Evolutionary conservation across 2,797 vertebrate species (phyloP).

Genomic region (Allobates femoralis): DNA sequence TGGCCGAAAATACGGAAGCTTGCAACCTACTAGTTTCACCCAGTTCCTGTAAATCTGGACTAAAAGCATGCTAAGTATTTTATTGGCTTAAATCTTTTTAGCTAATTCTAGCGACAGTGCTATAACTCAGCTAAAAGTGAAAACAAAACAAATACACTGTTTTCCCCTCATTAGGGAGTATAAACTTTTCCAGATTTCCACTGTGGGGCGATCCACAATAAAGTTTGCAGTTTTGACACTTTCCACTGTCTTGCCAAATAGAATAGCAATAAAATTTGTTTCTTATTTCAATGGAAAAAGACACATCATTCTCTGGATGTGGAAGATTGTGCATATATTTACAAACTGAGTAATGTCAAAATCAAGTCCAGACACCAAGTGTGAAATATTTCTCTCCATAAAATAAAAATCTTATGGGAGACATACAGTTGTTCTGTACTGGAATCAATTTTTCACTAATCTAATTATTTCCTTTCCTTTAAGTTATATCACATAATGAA

Average conservation of each 20-base stretch:
- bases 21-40: too few relatives aligned
- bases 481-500: background rate
- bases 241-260: background rate
- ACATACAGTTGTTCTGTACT: background rate
- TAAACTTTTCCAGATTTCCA: constrained; percentile 21
- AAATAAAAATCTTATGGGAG: background rate
- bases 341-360: constrained; percentile 11
- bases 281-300: background rate
- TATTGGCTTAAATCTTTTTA: too few relatives aligned
- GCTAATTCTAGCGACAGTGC: background rate
- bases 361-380: constrained; percentile 6
- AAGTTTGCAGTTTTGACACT: background rate
- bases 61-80: too few relatives aligned
- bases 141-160: too few relatives aligned
- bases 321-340: background rate
- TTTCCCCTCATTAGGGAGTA: background rate
- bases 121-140: background rate
- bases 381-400: background rate
- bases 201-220: constrained; percentile 12
- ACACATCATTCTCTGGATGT: background rate
- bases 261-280: constrained; percentile 1
- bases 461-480: background rate
- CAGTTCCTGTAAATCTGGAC: too few relatives aligned
- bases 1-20: too few relatives aligned
- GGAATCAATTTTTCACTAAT: background rate